These are phyloP conservation scores for Erethizon dorsatum DNA, from an alignment of 2,797 vertebrate species.

Conservation along the genomic window DNA sequence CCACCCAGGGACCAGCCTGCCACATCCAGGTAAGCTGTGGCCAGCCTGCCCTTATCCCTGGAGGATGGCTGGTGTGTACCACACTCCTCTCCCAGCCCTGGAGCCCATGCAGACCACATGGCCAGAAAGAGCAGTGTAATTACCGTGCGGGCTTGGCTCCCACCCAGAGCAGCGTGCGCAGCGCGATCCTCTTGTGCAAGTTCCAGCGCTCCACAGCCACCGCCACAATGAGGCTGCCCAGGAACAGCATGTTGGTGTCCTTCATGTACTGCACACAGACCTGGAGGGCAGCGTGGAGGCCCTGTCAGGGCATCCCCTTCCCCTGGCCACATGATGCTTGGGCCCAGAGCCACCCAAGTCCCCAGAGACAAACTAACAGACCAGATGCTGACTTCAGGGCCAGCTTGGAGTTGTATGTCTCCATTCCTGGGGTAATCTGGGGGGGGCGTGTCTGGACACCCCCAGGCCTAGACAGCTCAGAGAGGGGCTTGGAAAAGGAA, in stretches of 20 bases:
- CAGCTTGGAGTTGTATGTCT: not conserved
- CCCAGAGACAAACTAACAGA: not conserved
- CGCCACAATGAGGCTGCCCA: conserved; percentile 96
- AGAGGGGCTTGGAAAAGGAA: not conserved
- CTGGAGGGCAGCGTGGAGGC: conserved; percentile 86
- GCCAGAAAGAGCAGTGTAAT: conserved; percentile 75
- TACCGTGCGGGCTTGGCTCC: conserved; percentile 97
- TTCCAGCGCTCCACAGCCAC: conserved; percentile 98
- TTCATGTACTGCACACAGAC: conserved; percentile 98
- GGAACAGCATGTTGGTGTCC: conserved; percentile 96
- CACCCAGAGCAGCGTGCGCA: conserved; percentile 94
- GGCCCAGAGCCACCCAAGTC: not conserved
- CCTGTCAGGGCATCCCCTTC: not conserved
- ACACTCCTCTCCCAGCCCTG: not conserved
- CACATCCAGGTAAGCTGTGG: not conserved
- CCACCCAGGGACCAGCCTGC: not conserved
- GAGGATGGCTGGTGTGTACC: not conserved
- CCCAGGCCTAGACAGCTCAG: not conserved
- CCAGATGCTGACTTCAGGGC: not conserved
- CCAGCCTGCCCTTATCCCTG: not conserved
- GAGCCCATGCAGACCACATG: not conserved
- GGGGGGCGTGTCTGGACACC: not conserved
- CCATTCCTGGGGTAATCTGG: not conserved
- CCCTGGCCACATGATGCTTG: not conserved
- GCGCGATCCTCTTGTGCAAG: conserved; percentile 97